Base-by-base conservation (phyloP, 2,113 vertebrate genomes). In the Cynocephalus volans region DNA sequence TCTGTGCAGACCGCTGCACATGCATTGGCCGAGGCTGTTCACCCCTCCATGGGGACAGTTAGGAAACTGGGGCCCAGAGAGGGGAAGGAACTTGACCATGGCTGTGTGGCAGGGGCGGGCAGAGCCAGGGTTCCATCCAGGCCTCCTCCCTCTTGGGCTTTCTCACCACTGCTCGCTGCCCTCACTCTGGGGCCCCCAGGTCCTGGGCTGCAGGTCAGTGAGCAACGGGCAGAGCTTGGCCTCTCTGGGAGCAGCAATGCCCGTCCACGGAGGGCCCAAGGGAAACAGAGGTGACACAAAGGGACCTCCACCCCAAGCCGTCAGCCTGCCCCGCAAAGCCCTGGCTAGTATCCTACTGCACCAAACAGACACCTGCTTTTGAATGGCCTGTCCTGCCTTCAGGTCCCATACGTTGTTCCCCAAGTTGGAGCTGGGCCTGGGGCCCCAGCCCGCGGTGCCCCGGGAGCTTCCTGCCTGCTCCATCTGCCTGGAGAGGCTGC, bases 401-500 rank as follows among this genome's bases (percentile, higher is more conserved):
- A 98, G 97, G 96, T 92, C 96, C 52, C 97, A 62, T 64, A 41
- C 79, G 13, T 62, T 97, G 0, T 97, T 97, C 81, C 97, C 96
- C 50, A 97, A 93, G 93, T 21, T 96, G 96, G 97, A 97, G 69
- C 70, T 96, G 89, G 83, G 97, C 36, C 93, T 97, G 93, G 87
- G 90, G 41, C 88, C 97, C 36, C 76, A 60, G 33, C 56, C 94
- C 2, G 0, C 26, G 0, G 73, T 0, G 0, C 73, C 95, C 19
- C 77, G 28, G 62, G 97, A 97, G 93, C 88, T 84, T 1, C 97
- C 98, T 1, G 95, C 93, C 33, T 99, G 98, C 92, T 94, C 98
- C 54, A 97, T 98, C 94, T 98, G 98, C 73, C 96, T 97, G 93
- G 98, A 98, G 52, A 48, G 97, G 54, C 98, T 96, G 19, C 81